Conservation (phyloP, 2,113 vertebrate genomes). For the Urocitellus parryii region DNA sequence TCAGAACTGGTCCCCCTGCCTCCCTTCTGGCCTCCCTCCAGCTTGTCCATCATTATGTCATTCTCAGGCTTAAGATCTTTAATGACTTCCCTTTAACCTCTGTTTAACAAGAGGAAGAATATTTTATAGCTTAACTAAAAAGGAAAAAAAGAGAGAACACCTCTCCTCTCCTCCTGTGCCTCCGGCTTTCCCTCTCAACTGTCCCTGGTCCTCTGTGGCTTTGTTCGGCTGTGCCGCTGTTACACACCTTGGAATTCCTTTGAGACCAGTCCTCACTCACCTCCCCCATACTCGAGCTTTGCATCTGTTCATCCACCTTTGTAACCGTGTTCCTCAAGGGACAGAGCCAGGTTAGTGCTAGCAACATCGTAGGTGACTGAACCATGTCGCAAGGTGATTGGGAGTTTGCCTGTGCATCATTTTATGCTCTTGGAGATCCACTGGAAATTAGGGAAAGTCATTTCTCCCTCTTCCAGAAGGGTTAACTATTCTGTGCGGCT, state of each 20-base stretch:
- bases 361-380: not conserved
- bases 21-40: conserved; percentile 55
- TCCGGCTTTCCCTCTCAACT: not conserved
- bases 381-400: not conserved
- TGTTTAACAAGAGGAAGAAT: conserved; percentile 61
- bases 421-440: not conserved
- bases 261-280: not conserved
- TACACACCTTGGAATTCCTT: not conserved
- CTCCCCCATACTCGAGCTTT: not conserved
- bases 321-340: not conserved
- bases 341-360: not conserved
- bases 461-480: not conserved
- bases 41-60: not conserved
- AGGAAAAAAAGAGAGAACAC: not conserved
- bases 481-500: not conserved
- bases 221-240: not conserved
- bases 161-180: not conserved
- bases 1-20: not conserved
- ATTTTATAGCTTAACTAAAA: conserved; percentile 53
- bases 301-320: not conserved
- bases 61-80: conserved; percentile 59
- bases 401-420: not conserved
- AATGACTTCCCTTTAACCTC: conserved; percentile 74
- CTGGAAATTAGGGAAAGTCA: not conserved
- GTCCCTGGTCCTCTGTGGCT: not conserved